Conservation (phyloP, 2,797 vertebrate species). For the Protosalanx chinensis region DNA sequence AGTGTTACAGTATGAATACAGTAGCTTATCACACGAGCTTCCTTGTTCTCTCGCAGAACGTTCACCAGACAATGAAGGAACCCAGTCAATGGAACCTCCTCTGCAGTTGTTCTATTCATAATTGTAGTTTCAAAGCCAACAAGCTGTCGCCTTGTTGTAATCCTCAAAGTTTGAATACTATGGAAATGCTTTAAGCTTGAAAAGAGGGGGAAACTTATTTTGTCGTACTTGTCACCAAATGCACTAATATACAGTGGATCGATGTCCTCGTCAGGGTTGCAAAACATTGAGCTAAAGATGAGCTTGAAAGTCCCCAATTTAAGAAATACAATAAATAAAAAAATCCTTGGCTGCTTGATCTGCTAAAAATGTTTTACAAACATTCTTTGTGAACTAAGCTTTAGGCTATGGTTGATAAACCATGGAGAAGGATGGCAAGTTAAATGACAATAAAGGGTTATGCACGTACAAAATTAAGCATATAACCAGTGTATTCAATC, state of each 20-base stretch:
- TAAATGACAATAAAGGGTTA: neutral
- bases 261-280: neutral
- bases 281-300: neutral
- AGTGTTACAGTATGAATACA: constrained; percentile 11
- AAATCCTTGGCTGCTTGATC: neutral
- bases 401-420: neutral
- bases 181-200: neutral
- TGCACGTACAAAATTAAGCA: neutral
- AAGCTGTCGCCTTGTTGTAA: neutral
- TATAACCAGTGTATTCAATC: neutral
- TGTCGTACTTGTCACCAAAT: constrained; percentile 4
- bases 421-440: neutral
- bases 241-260: neutral
- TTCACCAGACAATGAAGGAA: constrained; percentile 1
- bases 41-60: constrained; percentile 1
- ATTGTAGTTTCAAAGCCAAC: neutral
- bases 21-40: constrained; percentile 9
- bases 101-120: neutral
- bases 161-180: neutral
- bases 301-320: neutral
- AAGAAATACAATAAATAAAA: too few relatives aligned
- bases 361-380: neutral
- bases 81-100: constrained; percentile 1
- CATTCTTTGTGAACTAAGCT: neutral
- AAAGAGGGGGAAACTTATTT: constrained; percentile 6